These are phyloP conservation scores for Drosophila parvula DNA, from an alignment of 1,140 invertebrate species.

Conservation along the genomic window DNA sequence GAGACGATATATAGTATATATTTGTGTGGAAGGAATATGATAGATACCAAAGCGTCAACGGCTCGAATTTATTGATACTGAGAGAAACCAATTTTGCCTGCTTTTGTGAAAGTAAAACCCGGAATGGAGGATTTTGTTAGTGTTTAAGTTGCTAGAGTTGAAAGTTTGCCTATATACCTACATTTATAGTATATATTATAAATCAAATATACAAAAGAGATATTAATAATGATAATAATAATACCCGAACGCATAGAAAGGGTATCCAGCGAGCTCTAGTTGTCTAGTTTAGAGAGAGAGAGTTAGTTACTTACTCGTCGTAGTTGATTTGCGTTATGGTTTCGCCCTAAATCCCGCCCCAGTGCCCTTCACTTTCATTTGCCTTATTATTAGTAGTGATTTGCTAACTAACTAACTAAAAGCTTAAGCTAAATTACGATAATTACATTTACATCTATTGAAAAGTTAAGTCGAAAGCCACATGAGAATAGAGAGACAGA, in stretches of 20 bases:
- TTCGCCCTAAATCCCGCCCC: constrained; percentile 59
- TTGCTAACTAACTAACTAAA: constrained; percentile 52
- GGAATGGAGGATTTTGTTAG: constrained; percentile 39
- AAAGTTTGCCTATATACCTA: constrained; percentile 50
- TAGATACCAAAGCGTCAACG: constrained; percentile 66
- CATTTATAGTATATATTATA: constrained; percentile 24
- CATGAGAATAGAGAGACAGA: constrained; percentile 42
- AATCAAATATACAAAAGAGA: constrained; percentile 66
- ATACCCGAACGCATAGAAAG: neutral
- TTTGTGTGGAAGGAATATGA: constrained; percentile 26
- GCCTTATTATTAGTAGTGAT: constrained; percentile 78
- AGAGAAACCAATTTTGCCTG: constrained; percentile 73
- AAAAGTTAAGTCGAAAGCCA: constrained; percentile 46
- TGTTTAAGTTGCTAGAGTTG: constrained; percentile 69
- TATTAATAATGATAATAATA: neutral
- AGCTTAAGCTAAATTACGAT: constrained; percentile 70
- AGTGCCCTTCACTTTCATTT: constrained; percentile 79
- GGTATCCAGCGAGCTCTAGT: constrained; percentile 23
- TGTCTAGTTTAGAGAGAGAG: constrained; percentile 22
- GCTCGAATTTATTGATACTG: constrained; percentile 75
- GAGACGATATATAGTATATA: neutral
- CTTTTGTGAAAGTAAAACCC: constrained; percentile 62
- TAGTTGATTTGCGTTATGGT: constrained; percentile 57
- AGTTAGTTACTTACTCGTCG: constrained; percentile 17
- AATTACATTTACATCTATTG: constrained; percentile 58